Conservation (phyloP, 1,140 invertebrate species). For the Tetraneura akinire region DNA sequence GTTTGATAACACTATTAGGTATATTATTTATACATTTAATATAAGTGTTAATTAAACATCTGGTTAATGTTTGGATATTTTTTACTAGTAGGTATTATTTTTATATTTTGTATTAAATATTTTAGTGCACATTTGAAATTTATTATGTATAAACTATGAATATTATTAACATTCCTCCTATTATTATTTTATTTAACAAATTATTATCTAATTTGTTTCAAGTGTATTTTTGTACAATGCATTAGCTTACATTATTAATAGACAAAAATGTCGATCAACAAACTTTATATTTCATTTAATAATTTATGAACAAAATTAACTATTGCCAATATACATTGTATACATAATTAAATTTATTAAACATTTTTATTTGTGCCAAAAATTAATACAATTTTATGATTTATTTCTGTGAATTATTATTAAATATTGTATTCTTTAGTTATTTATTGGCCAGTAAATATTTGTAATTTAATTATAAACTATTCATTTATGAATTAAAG, state of each 20-base stretch:
- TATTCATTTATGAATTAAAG: slow-evolving; percentile 26
- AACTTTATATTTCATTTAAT: too few relatives aligned
- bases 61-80: background rate
- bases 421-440: background rate
- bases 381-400: background rate
- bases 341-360: too few relatives aligned
- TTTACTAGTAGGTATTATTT: slow-evolving; percentile 12
- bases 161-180: slow-evolving; percentile 24
- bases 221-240: background rate
- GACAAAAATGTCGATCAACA: background rate
- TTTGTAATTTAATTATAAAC: background rate
- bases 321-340: too few relatives aligned
- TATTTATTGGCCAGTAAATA: slow-evolving; percentile 27
- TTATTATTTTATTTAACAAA: background rate
- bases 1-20: slow-evolving; percentile 23
- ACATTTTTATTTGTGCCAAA: slow-evolving; percentile 37
- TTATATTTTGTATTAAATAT: background rate
- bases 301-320: too few relatives aligned
- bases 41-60: background rate
- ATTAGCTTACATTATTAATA: background rate
- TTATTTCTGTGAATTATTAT: slow-evolving; percentile 27
- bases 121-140: slow-evolving; percentile 4
- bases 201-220: slow-evolving; percentile 6
- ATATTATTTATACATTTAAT: background rate
- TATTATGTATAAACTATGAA: background rate